Evolutionary conservation across 2,113 vertebrate genomes (phyloP).

Genomic region (Aldabrachelys gigantea): DNA sequence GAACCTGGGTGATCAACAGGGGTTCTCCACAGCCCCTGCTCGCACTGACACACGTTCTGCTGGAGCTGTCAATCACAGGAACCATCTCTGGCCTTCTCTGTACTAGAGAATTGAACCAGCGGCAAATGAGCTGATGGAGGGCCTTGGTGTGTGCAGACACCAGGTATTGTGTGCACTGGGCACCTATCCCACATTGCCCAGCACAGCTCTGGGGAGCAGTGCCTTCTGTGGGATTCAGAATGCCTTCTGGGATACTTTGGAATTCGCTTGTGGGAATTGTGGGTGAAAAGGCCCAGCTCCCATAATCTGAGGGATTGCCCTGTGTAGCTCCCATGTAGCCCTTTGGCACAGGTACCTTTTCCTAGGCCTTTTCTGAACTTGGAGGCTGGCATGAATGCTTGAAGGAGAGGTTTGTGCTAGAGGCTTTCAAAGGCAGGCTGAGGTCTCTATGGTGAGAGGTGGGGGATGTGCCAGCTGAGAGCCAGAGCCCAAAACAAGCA

Average conservation of each 20-base stretch:
- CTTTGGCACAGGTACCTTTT: too few relatives aligned
- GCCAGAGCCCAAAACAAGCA: neutral
- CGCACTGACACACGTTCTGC: too few relatives aligned
- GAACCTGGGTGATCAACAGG: too few relatives aligned
- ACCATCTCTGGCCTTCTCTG: too few relatives aligned
- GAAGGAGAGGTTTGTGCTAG: neutral
- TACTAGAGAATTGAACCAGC: too few relatives aligned
- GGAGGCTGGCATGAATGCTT: neutral
- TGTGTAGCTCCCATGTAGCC: neutral
- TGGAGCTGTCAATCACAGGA: too few relatives aligned
- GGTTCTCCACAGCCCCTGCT: too few relatives aligned
- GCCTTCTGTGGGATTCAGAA: neutral
- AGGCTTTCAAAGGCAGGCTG: too few relatives aligned
- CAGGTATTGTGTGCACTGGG: too few relatives aligned
- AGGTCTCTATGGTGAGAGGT: too few relatives aligned
- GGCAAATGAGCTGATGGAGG: too few relatives aligned
- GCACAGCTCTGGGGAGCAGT: neutral
- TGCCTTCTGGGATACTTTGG: neutral
- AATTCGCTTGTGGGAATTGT: neutral
- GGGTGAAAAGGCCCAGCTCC: neutral
- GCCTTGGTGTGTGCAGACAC: too few relatives aligned
- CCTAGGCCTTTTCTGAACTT: neutral
- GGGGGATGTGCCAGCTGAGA: neutral
- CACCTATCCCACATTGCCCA: neutral
- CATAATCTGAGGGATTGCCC: neutral